Evolutionary conservation across 2,113 vertebrate species (phyloP).

Genomic region (Trematocara stigmaticum): DNA sequence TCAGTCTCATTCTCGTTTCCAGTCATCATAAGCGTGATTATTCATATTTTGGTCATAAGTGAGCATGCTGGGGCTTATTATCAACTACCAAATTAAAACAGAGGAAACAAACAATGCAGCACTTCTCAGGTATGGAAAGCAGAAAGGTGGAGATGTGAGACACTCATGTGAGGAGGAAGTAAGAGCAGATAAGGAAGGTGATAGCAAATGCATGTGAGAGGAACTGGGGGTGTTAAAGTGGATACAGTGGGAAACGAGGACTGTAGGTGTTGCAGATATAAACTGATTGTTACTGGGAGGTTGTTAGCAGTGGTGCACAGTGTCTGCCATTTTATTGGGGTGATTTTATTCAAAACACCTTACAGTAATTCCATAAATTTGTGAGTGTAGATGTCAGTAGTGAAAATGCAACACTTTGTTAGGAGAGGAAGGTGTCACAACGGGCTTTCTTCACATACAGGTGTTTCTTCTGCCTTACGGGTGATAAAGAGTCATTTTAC

Average conservation of each 20-base stretch:
- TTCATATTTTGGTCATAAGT: not conserved
- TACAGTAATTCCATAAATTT: not conserved
- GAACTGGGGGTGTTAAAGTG: not conserved
- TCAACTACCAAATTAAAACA: not conserved
- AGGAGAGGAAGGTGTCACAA: not conserved
- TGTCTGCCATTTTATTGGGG: not conserved
- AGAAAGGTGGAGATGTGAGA: not conserved
- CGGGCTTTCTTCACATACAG: not conserved
- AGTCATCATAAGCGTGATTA: not conserved
- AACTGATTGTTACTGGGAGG: not conserved
- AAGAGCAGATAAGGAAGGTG: conserved; percentile 7
- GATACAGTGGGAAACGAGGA: not conserved
- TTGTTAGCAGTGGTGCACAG: not conserved
- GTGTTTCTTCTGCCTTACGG: not conserved
- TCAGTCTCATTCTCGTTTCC: not conserved
- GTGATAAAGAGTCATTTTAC: not conserved
- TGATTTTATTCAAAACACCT: not conserved
- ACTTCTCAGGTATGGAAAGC: not conserved
- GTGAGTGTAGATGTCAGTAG: not conserved
- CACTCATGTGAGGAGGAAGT: not conserved
- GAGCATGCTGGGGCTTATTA: not conserved
- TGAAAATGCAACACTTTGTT: not conserved
- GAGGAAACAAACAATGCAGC: not conserved
- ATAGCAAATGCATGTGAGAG: conserved; percentile 5
- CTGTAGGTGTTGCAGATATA: not conserved